Evolutionary conservation across 2,113 vertebrate genomes (phyloP), one percentile per base, ranked within the genome.

Genomic region (Sterrhoptilus dennistouni): DNA sequence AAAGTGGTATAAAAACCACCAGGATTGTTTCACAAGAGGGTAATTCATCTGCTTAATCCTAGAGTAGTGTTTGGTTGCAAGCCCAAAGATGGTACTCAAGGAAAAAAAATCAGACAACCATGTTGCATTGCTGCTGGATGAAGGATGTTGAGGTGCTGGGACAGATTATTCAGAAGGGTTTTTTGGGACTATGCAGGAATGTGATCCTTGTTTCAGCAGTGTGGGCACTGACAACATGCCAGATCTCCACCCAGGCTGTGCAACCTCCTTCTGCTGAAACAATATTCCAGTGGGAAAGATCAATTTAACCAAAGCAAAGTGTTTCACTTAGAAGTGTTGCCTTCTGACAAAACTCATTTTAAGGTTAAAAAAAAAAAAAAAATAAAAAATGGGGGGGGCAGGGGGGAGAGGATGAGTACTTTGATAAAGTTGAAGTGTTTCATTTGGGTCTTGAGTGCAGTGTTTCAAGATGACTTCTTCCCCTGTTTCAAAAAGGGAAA

Each of bases 391-490:
- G 36, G 36, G 36, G 36, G 36, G 36, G 36, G 38, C 10, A 11
- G 38, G 38, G 38, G 38, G 38, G 18, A 47, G n/a, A 88, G 20
- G 61, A 78, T 54, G 77, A 84, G 23, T 38, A 59, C 38, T 87
- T 95, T 78, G 76, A 81, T 95, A 87, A 71, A 35, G 52, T 36
- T 89, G 76, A 95, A 92, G 82, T 31, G 61, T 77, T 96, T 91
- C 36, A 53, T 89, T 92, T 82, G 53, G 18, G 53, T 82, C 61
- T 59, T 31, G 22, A 78, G 8, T 13, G 21, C 80, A 64, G 22
- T 56, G 64, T 89, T 95, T 93, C 80, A 90, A 33, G 60, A 70
- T 64, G 8, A 83, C 24, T 87, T 47, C 66, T 90, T 86, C n/a
- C 47, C 5, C 15, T 35, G 9, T 82, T 95, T 95, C 77, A 68